Base-by-base conservation (phyloP, 2,888 invertebrate genomes). In the Alloplasta piceator region DNA sequence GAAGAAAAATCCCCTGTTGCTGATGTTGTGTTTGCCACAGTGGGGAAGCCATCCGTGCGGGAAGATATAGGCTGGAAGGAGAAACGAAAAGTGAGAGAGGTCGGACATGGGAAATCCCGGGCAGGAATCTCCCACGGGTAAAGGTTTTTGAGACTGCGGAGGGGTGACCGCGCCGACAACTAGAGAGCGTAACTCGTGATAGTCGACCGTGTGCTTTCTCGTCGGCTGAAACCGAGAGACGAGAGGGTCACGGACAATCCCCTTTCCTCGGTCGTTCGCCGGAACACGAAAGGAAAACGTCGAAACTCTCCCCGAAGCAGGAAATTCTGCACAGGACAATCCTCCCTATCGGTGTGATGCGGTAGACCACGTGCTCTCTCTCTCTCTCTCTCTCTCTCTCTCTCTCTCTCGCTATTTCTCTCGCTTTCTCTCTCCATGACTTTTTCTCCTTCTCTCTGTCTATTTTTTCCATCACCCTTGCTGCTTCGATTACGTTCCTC, bases 221-320 rank as follows among this genome's bases (percentile, higher is more conserved):
- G 63, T 38, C 70, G 43, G 46, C 61, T 43, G 56, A 52, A 39
- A 14, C n/a, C 43, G n/a, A 26, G 6, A 41, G 41, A 36, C 10
- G 46, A 43, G 4, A 7, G 48, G 14, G 26, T 5, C 26, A 3
- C 26, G 5, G 43, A 55, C 72, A 52, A 41, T 26, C 26, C 46
- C 48, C 36, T 46, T 58, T 46, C 58, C 52, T 67, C 74, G 61
- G 50, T 61, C 58, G 48, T 82, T 52, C 74, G 50, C 46, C 71
- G 71, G 74, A 75, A 75, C 70, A 73, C 72, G 80, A 77, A 75
- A 66, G 70, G 77, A 77, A 82, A 83, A 80, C 80, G 76, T 80
- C 71, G 80, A 80, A 81, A 81, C 77, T 77, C 61, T 77, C 61
- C 52, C 58, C 63, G 12, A 70, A 70, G 46, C 70, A 68, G 77